Evolutionary conservation across 1,140 invertebrate genomes (phyloP), one percentile per base, ranked within the genome.

Genomic region (Adelges cooleyi): DNA sequence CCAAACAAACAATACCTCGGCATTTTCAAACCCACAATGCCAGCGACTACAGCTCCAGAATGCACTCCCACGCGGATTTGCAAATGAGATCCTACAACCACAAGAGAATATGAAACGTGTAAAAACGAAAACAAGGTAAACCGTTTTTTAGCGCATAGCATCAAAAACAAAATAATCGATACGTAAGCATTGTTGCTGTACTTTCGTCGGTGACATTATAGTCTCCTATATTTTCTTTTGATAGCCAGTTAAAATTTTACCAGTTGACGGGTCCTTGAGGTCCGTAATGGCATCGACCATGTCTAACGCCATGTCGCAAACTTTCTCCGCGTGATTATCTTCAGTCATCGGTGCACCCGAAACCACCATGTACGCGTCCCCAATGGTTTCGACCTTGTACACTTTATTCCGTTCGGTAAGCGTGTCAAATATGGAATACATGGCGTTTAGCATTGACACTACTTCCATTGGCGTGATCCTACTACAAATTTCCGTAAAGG

Each of bases 321-420:
- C 92, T 69, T 88, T 86, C 73, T 92, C 88, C 0, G 92, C 92
- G 73, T 98, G 95, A 73, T 92, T 88, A 42, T 80, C 80, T 73
- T 91, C 87, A 70, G 87, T 86, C 66, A 93, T 90, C 0, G 95
- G 95, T 13, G 93, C 90, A 0, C 95, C 95, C 15, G 89, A 92
- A 1, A 97, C 92, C 1, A 95, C 91, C 92, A 97, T 96, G 72
- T 97, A 96, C 0, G 93, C 92, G 73, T 95, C 92, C 0, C 94
- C 93, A 70, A 97, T 96, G 0, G 94, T 97, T 77, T 97, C 95
- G 8, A 97, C 91, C 83, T 98, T 98, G 74, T 97, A 97, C 6
- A 96, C 92, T 23, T 84, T 80, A 77, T 97, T 94, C 65, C 85
- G 80, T 73, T 97, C 94, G 0, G 92, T 95, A 3, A 96, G 79